A percentile compares a stretch with the other conserved stretches of the same genome.
phyloP scores from a whole-genome alignment of 1,140 invertebrate species.

The Acromyrmex heyeri region DNA sequence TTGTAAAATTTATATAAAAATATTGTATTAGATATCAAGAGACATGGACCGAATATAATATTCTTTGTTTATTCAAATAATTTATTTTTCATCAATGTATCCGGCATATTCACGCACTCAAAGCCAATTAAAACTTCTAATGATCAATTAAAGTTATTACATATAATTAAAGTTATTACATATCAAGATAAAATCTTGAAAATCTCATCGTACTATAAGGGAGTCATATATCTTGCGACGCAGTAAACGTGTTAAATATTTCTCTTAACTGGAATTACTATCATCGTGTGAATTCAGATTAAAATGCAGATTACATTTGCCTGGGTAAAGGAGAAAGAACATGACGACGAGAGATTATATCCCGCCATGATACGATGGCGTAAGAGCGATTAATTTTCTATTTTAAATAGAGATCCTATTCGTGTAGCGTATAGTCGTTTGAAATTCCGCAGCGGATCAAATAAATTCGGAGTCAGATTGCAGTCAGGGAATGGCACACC shows the following conservation, averaged over 20 bases:
- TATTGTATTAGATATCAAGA: too few species aligned
- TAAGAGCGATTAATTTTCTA: constrained; percentile 70
- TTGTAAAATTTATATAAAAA: too few species aligned
- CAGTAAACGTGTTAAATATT: not conserved
- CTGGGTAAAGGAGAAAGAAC: constrained; percentile 27
- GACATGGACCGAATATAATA: too few species aligned
- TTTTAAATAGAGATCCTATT: constrained; percentile 63
- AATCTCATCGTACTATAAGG: not conserved
- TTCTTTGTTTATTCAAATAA: too few species aligned
- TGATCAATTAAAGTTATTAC: not conserved
- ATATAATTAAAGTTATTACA: not conserved
- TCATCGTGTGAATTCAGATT: constrained; percentile 14
- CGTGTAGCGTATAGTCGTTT: constrained; percentile 5
- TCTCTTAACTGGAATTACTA: not conserved
- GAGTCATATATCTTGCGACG: not conserved
- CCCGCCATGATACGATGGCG: constrained; percentile 22
- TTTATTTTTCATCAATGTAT: not conserved
- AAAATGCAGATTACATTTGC: constrained; percentile 42
- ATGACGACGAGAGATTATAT: constrained; percentile 42
- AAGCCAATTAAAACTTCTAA: not conserved
- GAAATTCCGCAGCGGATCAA: constrained; percentile 65
- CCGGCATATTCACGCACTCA: not conserved
- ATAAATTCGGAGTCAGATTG: constrained; percentile 63
- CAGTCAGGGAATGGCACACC: constrained; percentile 52
- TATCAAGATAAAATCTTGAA: not conserved